A percentile compares a stretch with the other conserved stretches of the same genome.
phyloP scores from a whole-genome alignment of 2,888 invertebrate genomes.

The Philhelius pedissequus region DNA sequence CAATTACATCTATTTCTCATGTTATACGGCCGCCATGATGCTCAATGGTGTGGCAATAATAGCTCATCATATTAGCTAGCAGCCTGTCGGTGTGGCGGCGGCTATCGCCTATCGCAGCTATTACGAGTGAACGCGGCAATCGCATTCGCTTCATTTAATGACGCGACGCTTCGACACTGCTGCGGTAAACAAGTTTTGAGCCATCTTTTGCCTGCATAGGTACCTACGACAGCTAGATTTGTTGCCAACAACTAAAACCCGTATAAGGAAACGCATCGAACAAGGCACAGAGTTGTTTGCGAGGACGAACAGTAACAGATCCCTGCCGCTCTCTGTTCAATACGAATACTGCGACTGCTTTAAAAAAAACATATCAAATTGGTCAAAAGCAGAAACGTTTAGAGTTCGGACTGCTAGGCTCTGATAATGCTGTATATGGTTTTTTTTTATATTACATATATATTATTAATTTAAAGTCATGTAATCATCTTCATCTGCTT shows the following conservation, averaged over 20 bases:
- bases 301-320: conserved; percentile 9
- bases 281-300: conserved; percentile 11
- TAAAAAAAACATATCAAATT: conserved; percentile 63
- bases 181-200: conserved; percentile 52
- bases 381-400: conserved; percentile 53
- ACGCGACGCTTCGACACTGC: conserved; percentile 27
- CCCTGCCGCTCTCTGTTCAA: background rate
- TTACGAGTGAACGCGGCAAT: conserved; percentile 36
- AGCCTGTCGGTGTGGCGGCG: background rate
- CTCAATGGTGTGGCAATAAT: conserved; percentile 64
- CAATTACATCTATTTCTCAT: conserved; percentile 58
- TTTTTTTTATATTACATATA: conserved; percentile 56
- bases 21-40: conserved; percentile 64
- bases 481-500: conserved; percentile 51
- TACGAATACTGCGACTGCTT: conserved; percentile 12
- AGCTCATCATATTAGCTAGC: conserved; percentile 62
- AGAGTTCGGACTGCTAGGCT: conserved; percentile 18
- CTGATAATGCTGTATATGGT: conserved; percentile 53
- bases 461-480: conserved; percentile 67
- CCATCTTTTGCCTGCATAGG: conserved; percentile 38
- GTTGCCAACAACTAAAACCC: conserved; percentile 51
- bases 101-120: conserved; percentile 32
- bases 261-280: conserved; percentile 48
- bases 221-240: conserved; percentile 30
- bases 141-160: conserved; percentile 35